Evolutionary conservation across 92 coral and sea anemone genomes (phyloP).

Genomic region (Scolanthus callimorphus): DNA sequence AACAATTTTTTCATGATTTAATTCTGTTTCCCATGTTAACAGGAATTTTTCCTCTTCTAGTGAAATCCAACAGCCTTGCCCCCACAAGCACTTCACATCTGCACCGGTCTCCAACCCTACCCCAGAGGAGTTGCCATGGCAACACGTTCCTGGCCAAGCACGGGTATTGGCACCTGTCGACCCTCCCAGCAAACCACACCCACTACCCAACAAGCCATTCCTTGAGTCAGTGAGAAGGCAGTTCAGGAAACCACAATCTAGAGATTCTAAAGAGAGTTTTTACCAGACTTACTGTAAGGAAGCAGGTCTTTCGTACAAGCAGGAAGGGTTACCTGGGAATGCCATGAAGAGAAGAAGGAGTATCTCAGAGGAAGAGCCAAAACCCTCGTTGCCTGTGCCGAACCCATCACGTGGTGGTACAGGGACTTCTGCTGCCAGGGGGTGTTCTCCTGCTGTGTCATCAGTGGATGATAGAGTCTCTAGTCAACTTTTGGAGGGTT

Average conservation of each 20-base stretch:
- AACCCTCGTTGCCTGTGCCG: background rate
- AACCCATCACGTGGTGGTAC: background rate
- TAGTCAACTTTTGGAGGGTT: too few relatives aligned
- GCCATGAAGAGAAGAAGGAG: background rate
- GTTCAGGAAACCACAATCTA: conserved; percentile 3
- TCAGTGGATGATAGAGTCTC: background rate
- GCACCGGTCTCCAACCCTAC: background rate
- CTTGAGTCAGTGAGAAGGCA: conserved; percentile 22
- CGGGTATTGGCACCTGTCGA: conserved; percentile 30
- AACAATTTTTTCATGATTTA: too few relatives aligned
- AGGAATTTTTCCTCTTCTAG: background rate
- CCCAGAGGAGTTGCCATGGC: background rate
- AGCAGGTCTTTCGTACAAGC: background rate
- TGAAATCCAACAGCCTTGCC: too few relatives aligned
- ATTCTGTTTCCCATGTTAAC: background rate
- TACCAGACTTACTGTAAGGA: background rate
- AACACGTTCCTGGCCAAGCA: background rate
- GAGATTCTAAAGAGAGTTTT: background rate
- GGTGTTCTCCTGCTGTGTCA: background rate
- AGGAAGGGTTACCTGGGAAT: background rate
- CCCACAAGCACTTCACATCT: too few relatives aligned
- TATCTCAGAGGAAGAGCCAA: background rate
- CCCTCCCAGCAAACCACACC: conserved; percentile 20
- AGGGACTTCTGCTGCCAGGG: background rate
- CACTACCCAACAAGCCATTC: conserved; percentile 8